Conservation (phyloP, 2,797 vertebrate genomes). For the Loris lydekkerianus region DNA sequence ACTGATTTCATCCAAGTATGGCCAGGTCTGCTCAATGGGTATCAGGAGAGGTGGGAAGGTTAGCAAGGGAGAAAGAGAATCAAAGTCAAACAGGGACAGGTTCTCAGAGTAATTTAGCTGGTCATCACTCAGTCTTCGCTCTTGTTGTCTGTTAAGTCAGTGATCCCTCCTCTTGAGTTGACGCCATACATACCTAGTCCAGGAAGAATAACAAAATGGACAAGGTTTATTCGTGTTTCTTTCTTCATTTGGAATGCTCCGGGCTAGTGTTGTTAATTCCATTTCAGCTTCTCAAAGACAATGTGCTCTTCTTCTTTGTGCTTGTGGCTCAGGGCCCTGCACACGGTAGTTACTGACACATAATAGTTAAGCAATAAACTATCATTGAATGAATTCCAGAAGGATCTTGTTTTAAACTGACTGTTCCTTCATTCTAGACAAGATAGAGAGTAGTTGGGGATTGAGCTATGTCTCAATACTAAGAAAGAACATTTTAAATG, state of each 20-base stretch:
- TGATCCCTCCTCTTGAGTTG: neutral
- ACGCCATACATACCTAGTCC: neutral
- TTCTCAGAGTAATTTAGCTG: neutral
- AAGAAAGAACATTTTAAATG: slow-evolving; percentile 5
- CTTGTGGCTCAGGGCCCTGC: slow-evolving; percentile 40
- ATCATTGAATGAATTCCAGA: slow-evolving; percentile 54
- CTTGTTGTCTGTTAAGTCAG: neutral
- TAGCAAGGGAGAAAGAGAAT: neutral
- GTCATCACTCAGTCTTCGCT: neutral
- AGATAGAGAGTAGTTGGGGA: neutral
- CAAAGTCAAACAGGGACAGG: neutral
- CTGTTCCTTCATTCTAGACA: slow-evolving; percentile 45
- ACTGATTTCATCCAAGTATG: neutral
- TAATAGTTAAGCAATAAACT: slow-evolving; percentile 39
- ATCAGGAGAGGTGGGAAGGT: neutral
- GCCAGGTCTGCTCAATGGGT: neutral
- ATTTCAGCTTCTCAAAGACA: slow-evolving; percentile 23
- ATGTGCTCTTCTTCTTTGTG: neutral
- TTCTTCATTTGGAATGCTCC: neutral
- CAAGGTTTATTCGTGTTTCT: neutral
- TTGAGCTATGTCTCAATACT: neutral
- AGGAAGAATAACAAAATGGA: slow-evolving; percentile 1
- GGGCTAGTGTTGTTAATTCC: neutral
- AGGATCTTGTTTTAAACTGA: slow-evolving; percentile 46
- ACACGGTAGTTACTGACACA: slow-evolving; percentile 38